phyloP scores from a whole-genome alignment of 2,797 vertebrate species.

The Urosaurus nigricauda region DNA sequence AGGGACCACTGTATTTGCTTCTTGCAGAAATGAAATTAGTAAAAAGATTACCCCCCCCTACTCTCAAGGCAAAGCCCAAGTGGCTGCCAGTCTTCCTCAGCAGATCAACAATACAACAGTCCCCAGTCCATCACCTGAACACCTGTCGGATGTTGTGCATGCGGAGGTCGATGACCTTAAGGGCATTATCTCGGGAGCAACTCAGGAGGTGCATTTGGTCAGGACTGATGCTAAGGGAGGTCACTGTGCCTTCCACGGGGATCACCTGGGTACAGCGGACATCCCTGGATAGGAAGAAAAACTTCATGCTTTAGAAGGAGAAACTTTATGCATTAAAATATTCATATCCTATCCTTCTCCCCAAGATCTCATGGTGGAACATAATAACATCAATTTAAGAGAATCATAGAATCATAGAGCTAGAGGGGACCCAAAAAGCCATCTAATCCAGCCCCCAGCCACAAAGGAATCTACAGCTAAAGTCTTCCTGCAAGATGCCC shows the following conservation, averaged over 20 bases:
- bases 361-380: not conserved
- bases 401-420: not conserved
- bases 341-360: not conserved
- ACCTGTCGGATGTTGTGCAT: constrained; percentile 79
- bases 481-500: too few relatives aligned
- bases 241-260: constrained; percentile 85
- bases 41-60: too few relatives aligned
- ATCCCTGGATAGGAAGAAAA: constrained; percentile 67
- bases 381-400: not conserved
- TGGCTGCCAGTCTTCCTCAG: not conserved
- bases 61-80: too few relatives aligned
- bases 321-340: not conserved
- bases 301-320: too few relatives aligned
- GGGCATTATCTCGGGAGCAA: constrained; percentile 88
- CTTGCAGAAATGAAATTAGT: too few relatives aligned
- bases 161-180: constrained; percentile 88
- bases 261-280: constrained; percentile 83
- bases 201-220: constrained; percentile 87
- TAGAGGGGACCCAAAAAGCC: too few relatives aligned
- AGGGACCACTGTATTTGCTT: too few relatives aligned
- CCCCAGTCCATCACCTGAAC: constrained; percentile 67
- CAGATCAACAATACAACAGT: not conserved
- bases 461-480: too few relatives aligned
- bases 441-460: too few relatives aligned
- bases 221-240: constrained; percentile 85